Base-by-base conservation (phyloP, 2,113 vertebrate genomes). In the Fulica atra region DNA sequence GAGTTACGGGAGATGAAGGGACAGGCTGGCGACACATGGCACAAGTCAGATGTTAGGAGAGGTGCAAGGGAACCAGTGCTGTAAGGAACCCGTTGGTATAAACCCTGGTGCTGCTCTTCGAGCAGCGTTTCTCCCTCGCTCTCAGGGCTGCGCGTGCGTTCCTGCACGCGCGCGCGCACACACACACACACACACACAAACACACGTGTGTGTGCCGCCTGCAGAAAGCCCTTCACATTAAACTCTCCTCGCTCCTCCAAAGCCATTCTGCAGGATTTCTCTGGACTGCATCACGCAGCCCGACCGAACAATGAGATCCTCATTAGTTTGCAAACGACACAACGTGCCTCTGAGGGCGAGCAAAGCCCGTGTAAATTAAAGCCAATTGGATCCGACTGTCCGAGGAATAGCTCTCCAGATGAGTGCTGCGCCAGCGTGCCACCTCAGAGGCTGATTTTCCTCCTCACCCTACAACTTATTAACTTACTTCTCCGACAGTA, bases 261-360 rank as follows among this genome's bases (percentile, higher is more conserved):
- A 81, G 66, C 73, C 68, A 46, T 51, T 71, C 86, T 3, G 8
- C 61, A 23, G 44, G 25, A 46, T 60, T 86, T 28, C 79, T 82
- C 92, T 28, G 53, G 51, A 69, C 92, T 40, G 48, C 83, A 86
- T 86, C 86, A 89, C 83, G 72, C 50, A 64, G 65, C 44, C 65
- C 6, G 11, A 71, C n/a, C n/a, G 77, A 95, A 92, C 70, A 81
- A 88, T 23, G 24, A 33, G 36, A 91, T 66, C 93, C 94, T 81
- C 54, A 73, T 94, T 63, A 84, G 74, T 65, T 48, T 91, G 92
- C 91, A 81, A 89, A 76, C 73, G 29, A 28, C 66, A 36, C 9
- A 18, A 70, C 84, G 89, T 89, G 86, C 81, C 81, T 92, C 90
- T 56, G 79, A 64, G 57, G 35, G 90, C 2, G 23, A 95, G 89